Percentiles rank a stretch among this genome's conserved stretches.
phyloP scores from a whole-genome alignment of 2,888 invertebrate genomes.

The Drosophila kanekoi region DNA sequence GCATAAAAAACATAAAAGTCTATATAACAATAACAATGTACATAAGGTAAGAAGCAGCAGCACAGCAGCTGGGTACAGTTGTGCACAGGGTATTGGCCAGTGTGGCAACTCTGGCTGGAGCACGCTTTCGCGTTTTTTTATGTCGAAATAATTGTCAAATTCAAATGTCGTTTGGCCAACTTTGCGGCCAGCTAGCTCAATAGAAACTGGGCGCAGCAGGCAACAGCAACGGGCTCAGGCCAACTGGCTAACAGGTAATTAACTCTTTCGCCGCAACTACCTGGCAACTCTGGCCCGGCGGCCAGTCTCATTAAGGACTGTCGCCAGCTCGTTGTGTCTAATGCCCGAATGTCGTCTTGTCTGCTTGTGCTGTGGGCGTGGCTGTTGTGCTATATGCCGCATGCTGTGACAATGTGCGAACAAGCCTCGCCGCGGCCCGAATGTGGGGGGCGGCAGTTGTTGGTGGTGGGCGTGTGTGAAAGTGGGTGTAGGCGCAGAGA shows the following conservation, averaged over 20 bases:
- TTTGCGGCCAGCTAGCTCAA: conserved; percentile 24
- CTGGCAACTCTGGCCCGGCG: conserved; percentile 15
- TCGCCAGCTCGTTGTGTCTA: conserved; percentile 37
- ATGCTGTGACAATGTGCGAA: conserved; percentile 44
- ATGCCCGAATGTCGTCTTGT: conserved; percentile 27
- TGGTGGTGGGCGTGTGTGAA: background rate
- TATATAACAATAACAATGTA: too few relatives aligned
- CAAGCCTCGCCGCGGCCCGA: background rate
- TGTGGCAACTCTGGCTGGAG: background rate
- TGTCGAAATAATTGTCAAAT: conserved; percentile 25
- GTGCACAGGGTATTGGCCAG: background rate
- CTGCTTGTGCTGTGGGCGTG: conserved; percentile 29
- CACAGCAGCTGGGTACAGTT: too few relatives aligned
- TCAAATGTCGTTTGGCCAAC: conserved; percentile 23
- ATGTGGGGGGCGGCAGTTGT: background rate
- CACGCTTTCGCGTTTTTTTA: conserved; percentile 3
- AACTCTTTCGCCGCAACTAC: conserved; percentile 15
- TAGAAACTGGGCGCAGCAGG: conserved; percentile 36
- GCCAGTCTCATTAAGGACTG: conserved; percentile 44
- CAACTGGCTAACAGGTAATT: conserved; percentile 28
- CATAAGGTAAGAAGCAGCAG: too few relatives aligned
- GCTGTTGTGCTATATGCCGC: conserved; percentile 20
- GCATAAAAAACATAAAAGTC: too few relatives aligned
- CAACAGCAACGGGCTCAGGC: conserved; percentile 21
- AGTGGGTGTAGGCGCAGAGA: background rate